Evolutionary conservation across 2,888 invertebrate genomes (phyloP), one percentile per base, ranked within the genome.

Genomic region (Ophion obscuratus): DNA sequence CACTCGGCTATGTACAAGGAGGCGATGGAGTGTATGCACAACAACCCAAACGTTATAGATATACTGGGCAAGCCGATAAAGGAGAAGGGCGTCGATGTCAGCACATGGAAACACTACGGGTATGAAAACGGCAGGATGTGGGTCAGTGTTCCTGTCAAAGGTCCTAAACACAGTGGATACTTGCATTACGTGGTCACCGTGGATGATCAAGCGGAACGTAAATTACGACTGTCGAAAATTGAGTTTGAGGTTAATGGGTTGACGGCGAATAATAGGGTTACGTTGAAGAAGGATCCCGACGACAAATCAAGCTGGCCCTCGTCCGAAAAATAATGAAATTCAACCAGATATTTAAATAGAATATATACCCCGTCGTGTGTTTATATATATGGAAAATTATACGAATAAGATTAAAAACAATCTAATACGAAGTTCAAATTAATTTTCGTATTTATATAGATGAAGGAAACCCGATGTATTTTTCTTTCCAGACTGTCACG

Each of bases 21-120:
- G 88, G 97, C 97, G 0, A 89, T 97, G 70, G 95, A 95, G 90
- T 94, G 94, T 11, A 90, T 97, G 27, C 94, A 96, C 87, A 90
- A 91, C 9, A 95, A 97, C 92, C 90, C 95, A 31, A 96, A 96
- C 53, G 97, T 97, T 4, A 94, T 96, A 6, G 92, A 95, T 74
- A 94, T 96, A 86, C 94, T 98, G 61, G 97, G 97, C 2, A 96
- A 97, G 92, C 97, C 97, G 0, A 96, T 97, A 59, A 96, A 95
- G 92, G 96, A 96, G 84, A 94, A 95, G 75, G 94, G 94, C 5
- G 95, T 97, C 84, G 96, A 97, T 92, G 91, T 97, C 59, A 94
- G 95, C 2, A 87, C 91, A 70, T 87, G 79, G 7, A 71, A 86
- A 68, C 87, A 83, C 84, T 95, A 96, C 89, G 88, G 91, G 4